Base-by-base conservation (phyloP, 2,113 vertebrate species). In the Neotragus moschatus region DNA sequence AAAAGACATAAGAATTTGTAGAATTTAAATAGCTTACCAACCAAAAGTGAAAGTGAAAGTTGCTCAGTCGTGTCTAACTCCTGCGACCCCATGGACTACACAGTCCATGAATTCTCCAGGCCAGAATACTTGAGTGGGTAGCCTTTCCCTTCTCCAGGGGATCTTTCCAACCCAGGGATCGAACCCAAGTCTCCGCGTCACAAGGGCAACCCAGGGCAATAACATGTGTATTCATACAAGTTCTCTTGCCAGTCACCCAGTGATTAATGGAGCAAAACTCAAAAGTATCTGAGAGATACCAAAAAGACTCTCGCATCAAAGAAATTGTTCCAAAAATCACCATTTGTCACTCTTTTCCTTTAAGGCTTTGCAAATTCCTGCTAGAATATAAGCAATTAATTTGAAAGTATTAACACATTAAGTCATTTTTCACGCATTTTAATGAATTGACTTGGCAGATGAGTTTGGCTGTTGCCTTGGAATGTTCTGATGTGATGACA, bases 371-470 rank as follows among this genome's bases (percentile, higher is more conserved):
- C 89, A 96, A 95, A 96, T 88, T 93, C 66, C 85, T 96, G 88
- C 73, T 58, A 90, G 55, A 94, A 85, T 91, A 95, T 53, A 96
- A 91, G 81, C 81, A 95, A 96, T 96, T 97, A 97, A 96, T 91
- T 82, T 82, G 49, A 82, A 97, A 79, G 47, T 79, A 96, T 88
- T 95, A 96, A 79, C 82, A 89, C 61, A 96, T 73, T 21, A 84
- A 94, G 61, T 87, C 28, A 63, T 91, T 92, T 96, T 79, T 94
- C 39, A 75, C 4, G 89, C 81, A 36, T 75, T 45, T 39, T 15
- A 66, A 88, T 63, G n/a, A 96, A 84, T 36, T 94, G 84, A 88
- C 60, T 75, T 94, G 81, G 61, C 88, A 94, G 70, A 79, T 28
- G n/a, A 36, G 16, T 51, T 66, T 77, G 90, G 63, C 55, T 30